Conservation (phyloP, 2,797 vertebrate species). For the Rhynchonycteris naso region DNA sequence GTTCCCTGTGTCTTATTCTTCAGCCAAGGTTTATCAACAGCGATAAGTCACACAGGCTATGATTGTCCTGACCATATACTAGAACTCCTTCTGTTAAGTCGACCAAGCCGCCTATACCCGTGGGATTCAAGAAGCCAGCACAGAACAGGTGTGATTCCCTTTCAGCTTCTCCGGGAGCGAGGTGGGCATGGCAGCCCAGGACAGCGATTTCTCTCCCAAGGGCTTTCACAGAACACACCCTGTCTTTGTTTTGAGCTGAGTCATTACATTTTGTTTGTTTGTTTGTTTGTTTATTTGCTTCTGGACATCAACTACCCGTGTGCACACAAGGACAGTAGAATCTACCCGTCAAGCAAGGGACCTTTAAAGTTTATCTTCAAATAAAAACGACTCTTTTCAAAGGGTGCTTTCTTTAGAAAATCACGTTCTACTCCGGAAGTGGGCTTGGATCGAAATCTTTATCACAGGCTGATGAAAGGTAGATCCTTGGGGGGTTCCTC, state of each 20-base stretch:
- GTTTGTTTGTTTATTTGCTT: not conserved
- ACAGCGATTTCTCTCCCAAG: accelerated
- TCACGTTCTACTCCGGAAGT: not conserved
- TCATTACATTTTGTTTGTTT: not conserved
- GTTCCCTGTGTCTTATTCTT: not conserved
- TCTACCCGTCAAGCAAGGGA: not conserved
- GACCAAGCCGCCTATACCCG: too few relatives aligned
- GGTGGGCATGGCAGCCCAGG: accelerated
- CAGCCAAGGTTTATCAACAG: not conserved
- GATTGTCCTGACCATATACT: not conserved
- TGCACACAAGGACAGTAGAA: not conserved
- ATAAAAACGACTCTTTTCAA: not conserved
- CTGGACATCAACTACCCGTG: not conserved
- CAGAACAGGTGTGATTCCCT: not conserved
- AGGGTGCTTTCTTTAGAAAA: not conserved
- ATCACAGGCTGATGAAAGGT: not conserved
- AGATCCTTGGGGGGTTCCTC: not conserved
- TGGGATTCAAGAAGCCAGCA: not conserved
- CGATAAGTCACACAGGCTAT: not conserved
- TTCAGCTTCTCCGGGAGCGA: not conserved
- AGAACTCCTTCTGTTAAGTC: not conserved
- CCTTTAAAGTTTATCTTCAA: not conserved
- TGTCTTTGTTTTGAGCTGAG: not conserved
- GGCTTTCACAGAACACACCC: not conserved
- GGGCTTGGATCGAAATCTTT: not conserved